Percentiles rank a stretch among this genome's conserved stretches.
These are phyloP conservation scores for Trichonephila inaurata DNA, from an alignment of 1,140 invertebrate species.

Conservation along the genomic window DNA sequence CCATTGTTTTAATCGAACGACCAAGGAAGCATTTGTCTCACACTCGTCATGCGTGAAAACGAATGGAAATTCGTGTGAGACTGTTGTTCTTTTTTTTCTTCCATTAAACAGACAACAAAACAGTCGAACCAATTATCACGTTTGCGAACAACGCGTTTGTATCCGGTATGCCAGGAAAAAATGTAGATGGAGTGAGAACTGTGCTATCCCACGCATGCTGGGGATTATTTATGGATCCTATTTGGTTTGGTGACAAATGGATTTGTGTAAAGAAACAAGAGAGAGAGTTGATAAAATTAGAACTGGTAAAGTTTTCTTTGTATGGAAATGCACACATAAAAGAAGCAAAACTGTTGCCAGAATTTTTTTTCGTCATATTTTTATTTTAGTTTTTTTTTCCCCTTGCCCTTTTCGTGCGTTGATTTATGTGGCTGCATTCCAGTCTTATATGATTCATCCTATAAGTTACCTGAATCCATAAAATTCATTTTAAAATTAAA, in stretches of 20 bases:
- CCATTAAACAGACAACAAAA: constrained; percentile 28
- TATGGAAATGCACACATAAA: background rate
- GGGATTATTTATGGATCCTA: background rate
- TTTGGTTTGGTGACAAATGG: constrained; percentile 10
- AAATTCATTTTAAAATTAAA: no score
- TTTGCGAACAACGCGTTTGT: constrained; percentile 34
- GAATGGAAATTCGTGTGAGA: constrained; percentile 41
- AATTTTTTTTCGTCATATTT: no score
- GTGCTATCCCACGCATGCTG: background rate
- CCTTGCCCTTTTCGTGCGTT: no score
- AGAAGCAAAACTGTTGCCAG: background rate
- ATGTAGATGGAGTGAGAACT: constrained; percentile 46
- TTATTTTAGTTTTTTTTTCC: no score
- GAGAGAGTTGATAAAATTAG: background rate
- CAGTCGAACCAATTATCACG: constrained; percentile 40
- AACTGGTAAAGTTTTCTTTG: background rate
- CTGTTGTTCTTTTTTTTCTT: background rate
- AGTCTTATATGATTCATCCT: no score
- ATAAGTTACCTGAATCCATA: no score
- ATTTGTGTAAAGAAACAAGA: background rate
- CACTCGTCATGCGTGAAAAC: constrained; percentile 38
- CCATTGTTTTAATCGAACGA: background rate
- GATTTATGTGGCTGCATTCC: no score
- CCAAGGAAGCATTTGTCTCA: constrained; percentile 29
- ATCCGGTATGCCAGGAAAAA: constrained; percentile 30